phyloP scores from a whole-genome alignment of 2,113 vertebrate genomes.

The Thunnus maccoyii region DNA sequence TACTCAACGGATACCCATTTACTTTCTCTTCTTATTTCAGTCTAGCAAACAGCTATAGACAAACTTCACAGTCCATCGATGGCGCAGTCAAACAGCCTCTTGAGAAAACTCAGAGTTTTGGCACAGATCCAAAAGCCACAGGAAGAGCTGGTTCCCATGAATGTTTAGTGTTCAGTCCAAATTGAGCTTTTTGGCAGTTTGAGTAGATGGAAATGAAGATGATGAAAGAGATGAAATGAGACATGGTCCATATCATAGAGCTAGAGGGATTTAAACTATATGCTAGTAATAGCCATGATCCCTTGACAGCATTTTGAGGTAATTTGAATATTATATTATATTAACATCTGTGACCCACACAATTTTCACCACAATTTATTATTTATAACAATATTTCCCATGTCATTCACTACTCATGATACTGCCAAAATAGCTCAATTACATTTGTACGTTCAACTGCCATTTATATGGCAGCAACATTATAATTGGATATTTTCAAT shows the following conservation, averaged over 20 bases:
- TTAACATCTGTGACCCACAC: background rate
- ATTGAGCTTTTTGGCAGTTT: background rate
- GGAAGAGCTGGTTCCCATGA: conserved; percentile 67
- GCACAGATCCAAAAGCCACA: conserved; percentile 54
- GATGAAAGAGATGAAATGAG: background rate
- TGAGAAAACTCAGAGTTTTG: conserved; percentile 54
- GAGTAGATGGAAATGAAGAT: background rate
- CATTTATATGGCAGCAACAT: too few relatives aligned
- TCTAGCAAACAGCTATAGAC: conserved; percentile 12
- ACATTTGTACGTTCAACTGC: background rate
- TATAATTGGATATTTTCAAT: background rate
- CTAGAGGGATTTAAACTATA: background rate
- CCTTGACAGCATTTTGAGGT: background rate
- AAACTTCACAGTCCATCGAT: background rate
- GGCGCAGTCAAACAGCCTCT: conserved; percentile 20
- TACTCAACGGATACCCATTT: conserved; percentile 12
- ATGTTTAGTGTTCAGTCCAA: conserved; percentile 27
- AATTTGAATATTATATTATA: background rate
- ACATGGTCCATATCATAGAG: background rate
- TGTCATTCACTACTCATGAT: background rate
- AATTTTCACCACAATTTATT: background rate
- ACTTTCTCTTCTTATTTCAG: conserved; percentile 1
- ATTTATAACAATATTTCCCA: background rate
- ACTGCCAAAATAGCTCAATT: background rate
- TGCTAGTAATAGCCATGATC: background rate